Percentiles rank a stretch among this genome's conserved stretches.
Evolutionary conservation across 2,797 vertebrate genomes (phyloP).

Genomic region (Sebastolobus altivelis): DNA sequence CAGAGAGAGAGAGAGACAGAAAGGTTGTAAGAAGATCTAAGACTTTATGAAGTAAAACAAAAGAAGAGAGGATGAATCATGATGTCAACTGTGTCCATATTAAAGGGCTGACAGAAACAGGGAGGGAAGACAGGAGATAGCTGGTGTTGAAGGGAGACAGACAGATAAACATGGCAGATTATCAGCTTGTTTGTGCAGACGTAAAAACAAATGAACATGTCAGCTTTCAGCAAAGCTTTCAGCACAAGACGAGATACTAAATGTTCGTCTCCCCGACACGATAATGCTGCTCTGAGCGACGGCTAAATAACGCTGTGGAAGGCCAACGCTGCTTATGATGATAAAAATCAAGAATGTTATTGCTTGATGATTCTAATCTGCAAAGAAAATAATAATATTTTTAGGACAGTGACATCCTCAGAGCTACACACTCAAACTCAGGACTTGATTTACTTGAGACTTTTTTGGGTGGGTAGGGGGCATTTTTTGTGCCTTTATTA

Average conservation of each 20-base stretch:
- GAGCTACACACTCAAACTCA: not conserved
- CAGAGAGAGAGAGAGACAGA: not conserved
- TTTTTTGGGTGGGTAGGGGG: too few relatives aligned
- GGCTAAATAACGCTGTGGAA: not conserved
- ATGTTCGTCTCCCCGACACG: not conserved
- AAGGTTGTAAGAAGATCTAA: not conserved
- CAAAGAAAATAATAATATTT: not conserved
- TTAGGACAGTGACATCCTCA: not conserved
- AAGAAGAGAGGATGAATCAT: not conserved
- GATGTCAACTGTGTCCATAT: not conserved
- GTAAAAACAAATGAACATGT: conserved; percentile 8
- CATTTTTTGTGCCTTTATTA: too few relatives aligned
- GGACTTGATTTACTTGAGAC: not conserved
- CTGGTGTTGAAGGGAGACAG: conserved; percentile 5
- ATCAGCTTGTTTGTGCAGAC: conserved; percentile 15
- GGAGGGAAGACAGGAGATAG: not conserved
- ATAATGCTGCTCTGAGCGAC: not conserved
- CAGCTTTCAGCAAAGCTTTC: conserved; percentile 32
- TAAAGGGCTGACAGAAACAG: conserved; percentile 9
- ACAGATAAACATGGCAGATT: not conserved
- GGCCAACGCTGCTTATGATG: not conserved
- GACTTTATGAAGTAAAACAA: not conserved
- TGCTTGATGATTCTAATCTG: not conserved
- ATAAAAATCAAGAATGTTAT: conserved; percentile 1
- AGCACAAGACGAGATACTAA: conserved; percentile 1